Conservation (phyloP, 35 echinoderm and acorn worm genomes). For the Apostichopus japonicus region DNA sequence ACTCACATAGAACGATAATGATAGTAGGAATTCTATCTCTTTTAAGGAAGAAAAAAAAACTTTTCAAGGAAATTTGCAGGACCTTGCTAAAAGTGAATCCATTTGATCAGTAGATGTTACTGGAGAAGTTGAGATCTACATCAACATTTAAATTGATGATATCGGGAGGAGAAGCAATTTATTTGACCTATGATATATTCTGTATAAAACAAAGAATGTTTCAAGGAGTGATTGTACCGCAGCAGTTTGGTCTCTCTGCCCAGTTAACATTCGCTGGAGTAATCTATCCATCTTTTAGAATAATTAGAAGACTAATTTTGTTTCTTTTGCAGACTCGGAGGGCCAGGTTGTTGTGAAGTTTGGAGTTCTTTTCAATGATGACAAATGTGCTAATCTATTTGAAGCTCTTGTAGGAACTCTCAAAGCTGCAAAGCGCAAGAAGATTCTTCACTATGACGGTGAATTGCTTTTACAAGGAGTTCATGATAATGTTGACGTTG, state of each 20-base stretch:
- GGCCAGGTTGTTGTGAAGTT: conserved; percentile 78
- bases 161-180: too few species aligned
- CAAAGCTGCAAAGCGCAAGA: conserved; percentile 87
- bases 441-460: conserved; percentile 78
- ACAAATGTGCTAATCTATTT: conserved; percentile 90
- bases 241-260: neutral
- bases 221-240: neutral
- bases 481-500: conserved; percentile 86
- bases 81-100: too few species aligned
- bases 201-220: too few species aligned
- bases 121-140: too few species aligned
- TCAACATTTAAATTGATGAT: too few species aligned
- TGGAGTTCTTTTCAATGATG: conserved; percentile 89
- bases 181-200: too few species aligned
- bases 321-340: conserved; percentile 69
- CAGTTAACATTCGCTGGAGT: neutral
- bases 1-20: too few species aligned
- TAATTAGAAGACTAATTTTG: neutral
- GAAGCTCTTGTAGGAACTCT: conserved; percentile 92
- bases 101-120: too few species aligned
- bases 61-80: too few species aligned
- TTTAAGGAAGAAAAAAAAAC: too few species aligned
- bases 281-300: too few species aligned
- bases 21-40: too few species aligned
- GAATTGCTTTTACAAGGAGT: conserved; percentile 93